Conservation (phyloP, 2,113 vertebrate species). For the Cepphus grylle region DNA sequence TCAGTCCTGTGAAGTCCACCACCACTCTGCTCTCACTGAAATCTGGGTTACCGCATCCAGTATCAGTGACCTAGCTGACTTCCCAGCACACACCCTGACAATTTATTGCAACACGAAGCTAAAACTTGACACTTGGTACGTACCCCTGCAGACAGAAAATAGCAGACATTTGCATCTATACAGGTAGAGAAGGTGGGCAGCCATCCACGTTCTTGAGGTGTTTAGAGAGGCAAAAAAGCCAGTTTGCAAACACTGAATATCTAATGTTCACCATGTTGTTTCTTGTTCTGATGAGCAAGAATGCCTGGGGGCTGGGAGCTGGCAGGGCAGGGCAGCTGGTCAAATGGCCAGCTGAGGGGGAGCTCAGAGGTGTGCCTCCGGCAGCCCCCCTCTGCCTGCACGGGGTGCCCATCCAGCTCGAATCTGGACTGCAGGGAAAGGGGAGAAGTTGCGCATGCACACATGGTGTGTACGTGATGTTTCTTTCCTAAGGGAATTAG, state of each 20-base stretch:
- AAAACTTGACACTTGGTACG: not conserved
- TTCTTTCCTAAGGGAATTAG: not conserved
- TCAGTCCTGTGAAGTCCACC: not conserved
- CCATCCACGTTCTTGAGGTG: not conserved
- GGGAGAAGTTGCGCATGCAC: not conserved
- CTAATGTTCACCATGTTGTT: not conserved
- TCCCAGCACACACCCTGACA: not conserved
- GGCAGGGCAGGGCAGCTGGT: not conserved
- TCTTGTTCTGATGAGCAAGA: not conserved
- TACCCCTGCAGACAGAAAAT: not conserved
- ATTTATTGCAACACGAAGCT: not conserved
- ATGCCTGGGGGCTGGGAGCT: not conserved
- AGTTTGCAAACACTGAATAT: not conserved
- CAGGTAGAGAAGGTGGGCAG: not conserved
- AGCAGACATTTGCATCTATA: not conserved
- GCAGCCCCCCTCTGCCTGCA: not conserved
- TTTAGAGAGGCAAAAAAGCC: not conserved
- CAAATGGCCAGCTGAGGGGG: not conserved
- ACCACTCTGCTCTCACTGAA: not conserved
- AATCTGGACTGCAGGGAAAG: not conserved
- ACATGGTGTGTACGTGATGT: accelerated
- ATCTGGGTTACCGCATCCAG: not conserved
- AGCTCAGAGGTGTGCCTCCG: not conserved
- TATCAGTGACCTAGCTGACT: not conserved
- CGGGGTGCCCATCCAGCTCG: not conserved